phyloP scores from a whole-genome alignment of 1,140 invertebrate genomes.

The Achroia grisella region DNA sequence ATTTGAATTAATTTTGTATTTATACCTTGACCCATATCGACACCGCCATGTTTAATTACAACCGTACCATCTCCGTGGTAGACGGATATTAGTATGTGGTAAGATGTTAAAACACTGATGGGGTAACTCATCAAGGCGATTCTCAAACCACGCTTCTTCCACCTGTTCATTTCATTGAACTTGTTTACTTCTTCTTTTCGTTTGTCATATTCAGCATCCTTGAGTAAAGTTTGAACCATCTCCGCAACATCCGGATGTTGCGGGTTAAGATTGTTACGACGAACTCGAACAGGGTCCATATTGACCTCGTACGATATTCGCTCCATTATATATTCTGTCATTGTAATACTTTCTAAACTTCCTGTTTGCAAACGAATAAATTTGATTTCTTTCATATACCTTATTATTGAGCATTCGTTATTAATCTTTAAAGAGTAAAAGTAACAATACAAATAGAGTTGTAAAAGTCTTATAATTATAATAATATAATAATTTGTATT shows the following conservation, averaged over 20 bases:
- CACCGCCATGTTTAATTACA: slow-evolving; percentile 81
- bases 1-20: slow-evolving; percentile 80
- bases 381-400: too few species aligned
- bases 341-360: slow-evolving; percentile 76
- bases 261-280: slow-evolving; percentile 76
- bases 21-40: slow-evolving; percentile 87
- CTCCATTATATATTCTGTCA: slow-evolving; percentile 88
- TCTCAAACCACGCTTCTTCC: slow-evolving; percentile 82
- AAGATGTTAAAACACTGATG: slow-evolving; percentile 65
- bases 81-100: slow-evolving; percentile 78
- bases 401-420: too few species aligned
- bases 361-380: slow-evolving; percentile 60
- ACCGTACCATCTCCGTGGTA: slow-evolving; percentile 85
- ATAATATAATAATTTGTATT: too few species aligned
- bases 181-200: slow-evolving; percentile 69
- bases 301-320: slow-evolving; percentile 80
- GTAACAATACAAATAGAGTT: too few species aligned
- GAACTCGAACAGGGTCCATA: slow-evolving; percentile 81
- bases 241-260: slow-evolving; percentile 52
- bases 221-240: slow-evolving; percentile 70
- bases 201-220: slow-evolving; percentile 67
- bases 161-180: slow-evolving; percentile 82
- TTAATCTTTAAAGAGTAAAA: too few species aligned
- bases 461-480: too few species aligned
- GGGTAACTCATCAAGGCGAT: slow-evolving; percentile 78